These are phyloP conservation scores for Turritopsis rubra DNA, from an alignment of 30 jellyfish, hydroid and myxozoan genomes.

Conservation along the genomic window DNA sequence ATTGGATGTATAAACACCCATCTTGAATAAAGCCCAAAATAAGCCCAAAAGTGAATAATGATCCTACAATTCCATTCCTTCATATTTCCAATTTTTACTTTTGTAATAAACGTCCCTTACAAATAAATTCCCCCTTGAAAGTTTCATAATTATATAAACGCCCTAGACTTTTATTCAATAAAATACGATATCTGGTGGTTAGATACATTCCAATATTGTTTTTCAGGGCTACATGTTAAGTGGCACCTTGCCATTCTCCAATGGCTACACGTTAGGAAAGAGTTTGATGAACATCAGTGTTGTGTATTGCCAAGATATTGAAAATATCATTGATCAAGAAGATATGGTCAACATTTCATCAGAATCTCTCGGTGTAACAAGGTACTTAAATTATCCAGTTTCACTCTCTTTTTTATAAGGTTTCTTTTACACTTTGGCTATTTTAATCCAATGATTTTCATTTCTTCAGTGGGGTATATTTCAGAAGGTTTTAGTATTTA, in stretches of 20 bases:
- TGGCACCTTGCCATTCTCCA: constrained; percentile 78
- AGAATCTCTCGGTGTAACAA: constrained; percentile 48
- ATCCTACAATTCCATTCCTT: too few relatives aligned
- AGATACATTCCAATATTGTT: too few relatives aligned
- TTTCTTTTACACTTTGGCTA: neutral
- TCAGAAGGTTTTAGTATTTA: too few relatives aligned
- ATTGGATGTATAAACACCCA: too few relatives aligned
- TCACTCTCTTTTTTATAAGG: neutral
- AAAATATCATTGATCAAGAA: constrained; percentile 42
- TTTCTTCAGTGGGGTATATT: neutral
- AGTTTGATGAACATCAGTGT: constrained; percentile 48
- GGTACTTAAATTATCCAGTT: constrained; percentile 49
- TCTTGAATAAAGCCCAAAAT: too few relatives aligned
- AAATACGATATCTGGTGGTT: too few relatives aligned
- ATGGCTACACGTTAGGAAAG: constrained; percentile 72
- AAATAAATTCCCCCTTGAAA: too few relatives aligned
- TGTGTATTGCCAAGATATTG: constrained; percentile 34
- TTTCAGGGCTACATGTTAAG: constrained; percentile 63
- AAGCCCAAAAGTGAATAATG: too few relatives aligned
- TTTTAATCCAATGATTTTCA: neutral
- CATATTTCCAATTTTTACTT: too few relatives aligned
- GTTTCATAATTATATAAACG: too few relatives aligned
- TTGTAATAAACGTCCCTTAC: too few relatives aligned
- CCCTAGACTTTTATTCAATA: too few relatives aligned
- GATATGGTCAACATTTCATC: constrained; percentile 40